phyloP scores from a whole-genome alignment of 2,888 invertebrate species.

The Megaustenia siamemsis region DNA sequence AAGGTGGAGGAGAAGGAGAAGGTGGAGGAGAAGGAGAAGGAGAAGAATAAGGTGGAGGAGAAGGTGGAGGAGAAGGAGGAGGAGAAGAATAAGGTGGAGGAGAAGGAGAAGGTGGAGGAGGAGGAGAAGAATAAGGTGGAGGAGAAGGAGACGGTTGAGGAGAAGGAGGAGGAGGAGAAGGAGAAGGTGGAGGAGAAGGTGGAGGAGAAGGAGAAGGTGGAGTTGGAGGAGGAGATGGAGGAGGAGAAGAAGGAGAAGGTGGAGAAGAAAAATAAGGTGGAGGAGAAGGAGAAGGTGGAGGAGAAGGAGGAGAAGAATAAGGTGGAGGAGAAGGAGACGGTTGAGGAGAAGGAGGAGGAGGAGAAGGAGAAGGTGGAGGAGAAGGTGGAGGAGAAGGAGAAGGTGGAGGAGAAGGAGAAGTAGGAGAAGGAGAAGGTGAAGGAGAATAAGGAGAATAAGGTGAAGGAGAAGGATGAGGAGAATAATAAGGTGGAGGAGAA shows the following conservation, averaged over 20 bases:
- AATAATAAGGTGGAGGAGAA: too few relatives aligned
- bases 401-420: background rate
- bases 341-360: background rate
- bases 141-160: too few relatives aligned
- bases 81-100: background rate
- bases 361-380: background rate
- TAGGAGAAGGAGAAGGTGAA: background rate
- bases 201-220: background rate
- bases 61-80: background rate
- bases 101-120: background rate
- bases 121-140: too few relatives aligned
- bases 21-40: background rate
- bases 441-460: too few relatives aligned
- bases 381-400: background rate
- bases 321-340: background rate
- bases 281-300: constrained; percentile 15
- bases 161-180: too few relatives aligned
- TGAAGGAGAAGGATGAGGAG: background rate
- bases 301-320: background rate
- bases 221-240: background rate
- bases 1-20: background rate
- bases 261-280: background rate
- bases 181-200: background rate
- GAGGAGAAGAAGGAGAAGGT: background rate
- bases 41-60: background rate